These are phyloP conservation scores for Meloe dianella DNA, from an alignment of 2,888 invertebrate genomes.

Conservation along the genomic window DNA sequence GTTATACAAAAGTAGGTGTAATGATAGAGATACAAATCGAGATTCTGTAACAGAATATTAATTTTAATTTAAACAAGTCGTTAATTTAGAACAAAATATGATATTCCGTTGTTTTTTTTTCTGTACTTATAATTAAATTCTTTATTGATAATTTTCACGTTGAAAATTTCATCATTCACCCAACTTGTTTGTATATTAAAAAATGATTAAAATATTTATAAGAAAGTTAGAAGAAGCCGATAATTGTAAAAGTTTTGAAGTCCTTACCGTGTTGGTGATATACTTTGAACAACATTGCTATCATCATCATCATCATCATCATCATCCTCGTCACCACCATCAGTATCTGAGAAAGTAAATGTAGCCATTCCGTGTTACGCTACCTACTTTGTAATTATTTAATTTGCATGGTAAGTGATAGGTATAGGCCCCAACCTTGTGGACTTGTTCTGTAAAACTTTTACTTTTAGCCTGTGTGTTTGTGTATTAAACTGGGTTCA, in stretches of 20 bases:
- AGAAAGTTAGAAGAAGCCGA: conserved; percentile 48
- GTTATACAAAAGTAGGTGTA: no score
- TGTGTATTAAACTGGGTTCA: conserved; percentile 13
- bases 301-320: conserved; percentile 17
- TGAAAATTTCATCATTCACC: conserved; percentile 16
- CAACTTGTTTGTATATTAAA: conserved; percentile 35
- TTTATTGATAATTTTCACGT: conserved; percentile 20
- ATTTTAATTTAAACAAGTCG: no score
- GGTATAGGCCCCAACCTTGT: conserved; percentile 50
- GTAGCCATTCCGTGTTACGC: conserved; percentile 49
- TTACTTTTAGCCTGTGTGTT: conserved; percentile 42
- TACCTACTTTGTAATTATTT: conserved; percentile 59
- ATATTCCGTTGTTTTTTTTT: not conserved
- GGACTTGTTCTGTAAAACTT: conserved; percentile 48
- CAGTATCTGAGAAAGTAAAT: conserved; percentile 41
- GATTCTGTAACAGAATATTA: no score
- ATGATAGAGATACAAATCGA: no score
- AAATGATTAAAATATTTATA: conserved; percentile 54
- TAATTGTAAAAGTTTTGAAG: conserved; percentile 55
- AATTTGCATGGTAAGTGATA: conserved; percentile 60
- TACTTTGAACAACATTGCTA: conserved; percentile 49
- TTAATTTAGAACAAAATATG: not conserved
- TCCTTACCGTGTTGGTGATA: conserved; percentile 42
- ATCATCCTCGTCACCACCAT: conserved; percentile 1
- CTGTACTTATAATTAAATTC: not conserved